phyloP scores from a whole-genome alignment of 1,140 invertebrate genomes.

The Brachionus koreanus region DNA sequence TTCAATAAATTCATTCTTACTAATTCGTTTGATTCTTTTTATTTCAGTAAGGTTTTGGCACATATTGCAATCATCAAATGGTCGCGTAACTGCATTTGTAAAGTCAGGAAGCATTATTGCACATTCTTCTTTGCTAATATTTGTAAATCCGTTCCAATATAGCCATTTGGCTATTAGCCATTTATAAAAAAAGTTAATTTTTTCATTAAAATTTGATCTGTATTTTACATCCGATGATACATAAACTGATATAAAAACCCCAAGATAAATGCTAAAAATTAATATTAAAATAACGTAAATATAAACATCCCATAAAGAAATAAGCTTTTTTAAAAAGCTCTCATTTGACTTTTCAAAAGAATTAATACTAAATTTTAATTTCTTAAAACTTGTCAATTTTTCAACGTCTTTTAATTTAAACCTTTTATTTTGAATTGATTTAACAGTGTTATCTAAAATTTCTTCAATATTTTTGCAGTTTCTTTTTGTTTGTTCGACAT shows the following conservation, averaged over 20 bases:
- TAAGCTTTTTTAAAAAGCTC: neutral
- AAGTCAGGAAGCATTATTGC: conserved; percentile 62
- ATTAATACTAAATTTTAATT: neutral
- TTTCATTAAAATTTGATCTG: neutral
- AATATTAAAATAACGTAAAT: conserved; percentile 9
- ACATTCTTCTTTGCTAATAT: conserved; percentile 49
- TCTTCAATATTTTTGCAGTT: neutral
- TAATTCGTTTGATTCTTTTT: conserved; percentile 64
- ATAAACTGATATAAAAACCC: neutral
- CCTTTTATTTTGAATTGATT: neutral
- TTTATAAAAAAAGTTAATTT: neutral
- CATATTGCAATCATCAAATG: conserved; percentile 71
- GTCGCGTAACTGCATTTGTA: conserved; percentile 66
- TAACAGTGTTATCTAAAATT: neutral
- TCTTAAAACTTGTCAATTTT: neutral
- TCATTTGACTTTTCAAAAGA: neutral
- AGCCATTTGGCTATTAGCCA: conserved; percentile 24
- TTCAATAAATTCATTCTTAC: conserved; percentile 66
- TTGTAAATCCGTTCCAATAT: conserved; percentile 18
- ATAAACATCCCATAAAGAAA: neutral
- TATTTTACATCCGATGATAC: neutral
- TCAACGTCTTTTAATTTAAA: neutral
- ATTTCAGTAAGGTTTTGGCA: conserved; percentile 66
- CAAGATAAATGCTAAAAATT: neutral
- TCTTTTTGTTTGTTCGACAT: neutral